Base-by-base conservation (phyloP, 2,113 vertebrate species). In the Atractosteus spatula region DNA sequence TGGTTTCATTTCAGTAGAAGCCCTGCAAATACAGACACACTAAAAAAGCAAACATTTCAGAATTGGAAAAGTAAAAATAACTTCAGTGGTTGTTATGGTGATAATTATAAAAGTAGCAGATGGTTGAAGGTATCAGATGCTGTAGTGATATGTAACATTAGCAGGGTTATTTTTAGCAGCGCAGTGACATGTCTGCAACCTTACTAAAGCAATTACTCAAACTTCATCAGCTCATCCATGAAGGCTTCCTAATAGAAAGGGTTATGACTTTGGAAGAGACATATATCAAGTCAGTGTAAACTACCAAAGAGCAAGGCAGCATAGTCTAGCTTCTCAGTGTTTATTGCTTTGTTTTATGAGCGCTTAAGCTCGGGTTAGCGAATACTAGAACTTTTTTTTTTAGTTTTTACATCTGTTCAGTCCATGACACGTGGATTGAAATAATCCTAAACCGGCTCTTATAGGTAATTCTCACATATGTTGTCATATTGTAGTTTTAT, bases 21-120 rank as follows among this genome's bases (percentile, higher is more conserved):
- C 47, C 5, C 47, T 7, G 47, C 10, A 51, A 51, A 7, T 10
- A 51, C 47, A 51, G 47, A 5, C 5, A 10, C 5, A 5, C 57
- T 59, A 59, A 6, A 59, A 71, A 71, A 69, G 69, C 16, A 74
- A 71, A 67, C 67, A 44, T 41, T 72, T 57, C 4, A 47, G 73
- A 69, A 57, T 77, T 73, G 71, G 63, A 73, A 74, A 81, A 76
- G 70, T 79, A 45, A 73, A 75, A 72, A 84, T 82, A 78, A 74
- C 71, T 71, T 29, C 76, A 82, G 82, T 70, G 78, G 84, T 85
- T 86, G 85, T 89, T 87, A 84, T 80, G 80, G 83, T 80, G 78
- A 86, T 84, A 67, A 82, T 87, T 83, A 77, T 82, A 79, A 84
- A 83, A 79, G 74, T 76, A 79, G 77, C 85, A 87, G 84, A 83